A percentile compares a stretch with the other conserved stretches of the same genome.
Conservation (phyloP, 2,888 invertebrate genomes). For the Spilarctia lutea region DNA sequence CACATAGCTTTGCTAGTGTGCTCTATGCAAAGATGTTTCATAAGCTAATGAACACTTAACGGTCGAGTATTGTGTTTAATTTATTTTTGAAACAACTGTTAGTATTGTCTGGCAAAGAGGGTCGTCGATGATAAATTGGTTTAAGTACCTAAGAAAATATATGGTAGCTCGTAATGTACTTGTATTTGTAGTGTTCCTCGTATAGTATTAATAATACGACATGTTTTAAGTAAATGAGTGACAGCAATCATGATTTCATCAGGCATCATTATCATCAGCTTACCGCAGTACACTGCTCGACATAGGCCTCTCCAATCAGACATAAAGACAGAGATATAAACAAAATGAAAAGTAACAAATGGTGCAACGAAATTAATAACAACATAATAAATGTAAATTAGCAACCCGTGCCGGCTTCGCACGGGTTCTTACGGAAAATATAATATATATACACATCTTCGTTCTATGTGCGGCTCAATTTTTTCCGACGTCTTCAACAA, state of each 20-base stretch:
- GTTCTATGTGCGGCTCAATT: too few species aligned
- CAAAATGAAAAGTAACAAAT: too few species aligned
- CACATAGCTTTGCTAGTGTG: constrained; percentile 19
- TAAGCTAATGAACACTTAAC: constrained; percentile 58
- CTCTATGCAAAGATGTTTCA: constrained; percentile 46
- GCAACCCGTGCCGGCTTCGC: too few species aligned
- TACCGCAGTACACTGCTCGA: too few species aligned
- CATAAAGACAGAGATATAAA: too few species aligned
- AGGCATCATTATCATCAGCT: too few species aligned
- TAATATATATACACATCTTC: too few species aligned
- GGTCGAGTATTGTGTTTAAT: constrained; percentile 55
- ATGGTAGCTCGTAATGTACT: neutral
- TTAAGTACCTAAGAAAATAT: neutral
- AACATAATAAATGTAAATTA: too few species aligned
- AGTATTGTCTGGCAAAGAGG: constrained; percentile 29
- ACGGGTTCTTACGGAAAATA: too few species aligned
- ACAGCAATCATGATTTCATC: neutral
- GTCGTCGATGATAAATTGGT: constrained; percentile 29
- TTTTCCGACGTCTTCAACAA: too few species aligned
- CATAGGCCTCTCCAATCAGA: too few species aligned
- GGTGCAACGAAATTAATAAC: too few species aligned
- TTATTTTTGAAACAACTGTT: constrained; percentile 54
- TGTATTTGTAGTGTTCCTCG: neutral
- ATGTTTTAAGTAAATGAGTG: neutral
- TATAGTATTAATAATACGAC: neutral